Base-by-base conservation (phyloP, 2,888 invertebrate species). In the Hofmannophila pseudospretella region DNA sequence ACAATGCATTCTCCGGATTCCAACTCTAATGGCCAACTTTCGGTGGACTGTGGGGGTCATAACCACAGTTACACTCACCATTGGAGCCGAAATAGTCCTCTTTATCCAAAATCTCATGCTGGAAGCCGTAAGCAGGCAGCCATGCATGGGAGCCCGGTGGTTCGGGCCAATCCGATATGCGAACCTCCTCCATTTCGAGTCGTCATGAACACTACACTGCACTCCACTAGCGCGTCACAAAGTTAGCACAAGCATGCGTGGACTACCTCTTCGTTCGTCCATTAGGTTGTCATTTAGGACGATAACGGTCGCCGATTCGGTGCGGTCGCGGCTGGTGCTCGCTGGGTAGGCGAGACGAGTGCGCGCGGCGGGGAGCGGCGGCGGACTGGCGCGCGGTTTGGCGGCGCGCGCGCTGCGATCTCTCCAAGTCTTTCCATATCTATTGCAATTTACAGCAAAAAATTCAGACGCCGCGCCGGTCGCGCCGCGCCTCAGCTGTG, bases 91-190 rank as follows among this genome's bases (percentile, higher is more conserved):
- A 82, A 77, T 89, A 90, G 72, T 91, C 91, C 66, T 91, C 91
- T 74, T 90, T 89, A 58, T 90, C 88, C 69, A 84, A 71, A 61
- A 90, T 82, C 42, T 91, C 91, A 71, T 90, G 90, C 81, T 91
- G 91, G 85, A 91, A 93, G 57, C 93, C 93, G 69, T 93, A 93
- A 58, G 93, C 93, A 54, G 93, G 93, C 77, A 93, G 88, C 93
- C 93, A 93, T 63, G 93, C 91, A 86, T 92, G 91, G 65, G 91
- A 90, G 57, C 92, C 91, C 58, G 90, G 89, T 53, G 89, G 90
- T 62, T 89, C 90, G 37, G 91, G 90, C 91, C 91, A 91, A 66
- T 89, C 89, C 74, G 89, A 90, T 54, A 90, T 89, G 59, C 90
- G 89, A 66, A 91, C 88, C 71, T 91, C 91, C 73, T 90, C 91